These are phyloP conservation scores for Volucella inflata DNA, from an alignment of 2,888 invertebrate genomes.

Conservation along the genomic window DNA sequence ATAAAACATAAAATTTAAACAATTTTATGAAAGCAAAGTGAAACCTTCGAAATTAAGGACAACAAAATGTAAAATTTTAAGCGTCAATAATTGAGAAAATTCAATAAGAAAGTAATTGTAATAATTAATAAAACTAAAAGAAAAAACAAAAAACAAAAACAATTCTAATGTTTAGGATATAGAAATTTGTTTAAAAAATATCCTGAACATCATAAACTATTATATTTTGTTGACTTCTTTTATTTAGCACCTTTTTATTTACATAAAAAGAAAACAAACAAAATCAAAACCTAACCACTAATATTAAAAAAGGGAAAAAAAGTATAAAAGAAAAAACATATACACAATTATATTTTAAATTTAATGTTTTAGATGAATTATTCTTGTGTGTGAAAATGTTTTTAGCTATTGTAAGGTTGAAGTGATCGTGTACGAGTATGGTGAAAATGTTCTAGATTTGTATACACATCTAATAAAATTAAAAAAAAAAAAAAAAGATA, in stretches of 20 bases:
- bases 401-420: constrained; percentile 42
- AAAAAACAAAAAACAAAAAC: constrained; percentile 43
- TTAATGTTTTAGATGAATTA: constrained; percentile 70
- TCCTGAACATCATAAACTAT: constrained; percentile 74
- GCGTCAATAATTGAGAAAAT: constrained; percentile 4
- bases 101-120: constrained; percentile 14
- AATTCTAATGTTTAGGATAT: constrained; percentile 76
- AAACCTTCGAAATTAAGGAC: constrained; percentile 5
- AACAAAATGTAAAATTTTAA: constrained; percentile 16
- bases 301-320: constrained; percentile 6
- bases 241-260: constrained; percentile 51
- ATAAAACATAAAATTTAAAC: background rate
- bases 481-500: constrained; percentile 19
- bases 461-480: constrained; percentile 59
- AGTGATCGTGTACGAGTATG: constrained; percentile 35
- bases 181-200: constrained; percentile 79
- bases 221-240: constrained; percentile 55
- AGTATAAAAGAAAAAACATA: constrained; percentile 40
- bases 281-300: constrained; percentile 28
- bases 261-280: constrained; percentile 43
- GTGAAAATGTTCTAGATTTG: constrained; percentile 66
- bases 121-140: constrained; percentile 42
- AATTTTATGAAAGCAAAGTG: constrained; percentile 5
- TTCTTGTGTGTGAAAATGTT: constrained; percentile 68
- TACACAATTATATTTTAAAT: constrained; percentile 67